phyloP scores from a whole-genome alignment of 1,140 invertebrate species.

The Grapholita molesta region DNA sequence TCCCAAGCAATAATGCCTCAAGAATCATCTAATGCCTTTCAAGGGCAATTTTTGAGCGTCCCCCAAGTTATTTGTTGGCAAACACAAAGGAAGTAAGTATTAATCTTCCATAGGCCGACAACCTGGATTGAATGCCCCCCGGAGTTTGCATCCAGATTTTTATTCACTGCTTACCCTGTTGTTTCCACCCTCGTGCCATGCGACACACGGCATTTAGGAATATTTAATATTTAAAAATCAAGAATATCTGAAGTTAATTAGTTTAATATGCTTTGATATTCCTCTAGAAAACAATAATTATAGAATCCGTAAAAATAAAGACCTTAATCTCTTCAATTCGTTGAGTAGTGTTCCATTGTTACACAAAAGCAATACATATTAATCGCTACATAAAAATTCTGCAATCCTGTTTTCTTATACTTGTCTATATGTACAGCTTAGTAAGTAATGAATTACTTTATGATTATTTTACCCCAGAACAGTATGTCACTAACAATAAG shows the following conservation, averaged over 20 bases:
- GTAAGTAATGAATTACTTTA: background rate
- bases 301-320: too few relatives aligned
- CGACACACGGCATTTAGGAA: conserved; percentile 27
- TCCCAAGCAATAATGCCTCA: conserved; percentile 40
- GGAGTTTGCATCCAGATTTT: conserved; percentile 55
- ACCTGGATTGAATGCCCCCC: conserved; percentile 51
- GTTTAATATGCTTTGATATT: too few relatives aligned
- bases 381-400: too few relatives aligned
- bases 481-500: conserved; percentile 40
- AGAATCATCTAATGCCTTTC: conserved; percentile 32
- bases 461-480: background rate
- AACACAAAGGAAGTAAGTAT: conserved; percentile 59
- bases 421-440: background rate
- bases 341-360: too few relatives aligned
- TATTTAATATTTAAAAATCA: background rate
- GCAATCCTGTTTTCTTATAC: too few relatives aligned
- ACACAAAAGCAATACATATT: too few relatives aligned
- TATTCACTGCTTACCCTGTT: conserved; percentile 43
- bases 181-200: conserved; percentile 34
- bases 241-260: background rate
- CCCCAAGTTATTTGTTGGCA: conserved; percentile 47
- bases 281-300: too few relatives aligned
- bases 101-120: conserved; percentile 64
- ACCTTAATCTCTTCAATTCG: too few relatives aligned
- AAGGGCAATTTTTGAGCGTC: conserved; percentile 35